These are phyloP conservation scores for Lanistes nyassanus DNA, from an alignment of 1,140 invertebrate species.

Conservation along the genomic window DNA sequence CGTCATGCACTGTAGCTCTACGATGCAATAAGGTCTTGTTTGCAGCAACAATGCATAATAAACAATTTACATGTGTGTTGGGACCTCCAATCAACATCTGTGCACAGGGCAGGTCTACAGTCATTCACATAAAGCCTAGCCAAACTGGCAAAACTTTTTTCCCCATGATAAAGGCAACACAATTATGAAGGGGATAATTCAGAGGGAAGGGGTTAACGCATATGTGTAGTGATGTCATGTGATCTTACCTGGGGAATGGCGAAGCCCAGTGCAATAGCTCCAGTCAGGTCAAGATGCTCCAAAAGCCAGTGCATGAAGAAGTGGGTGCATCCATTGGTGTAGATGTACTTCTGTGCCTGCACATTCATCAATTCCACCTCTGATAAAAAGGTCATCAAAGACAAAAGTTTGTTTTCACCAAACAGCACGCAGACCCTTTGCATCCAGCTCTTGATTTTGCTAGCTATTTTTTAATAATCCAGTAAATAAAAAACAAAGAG, in stretches of 20 bases:
- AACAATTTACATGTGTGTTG: too few species aligned
- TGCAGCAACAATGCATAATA: too few species aligned
- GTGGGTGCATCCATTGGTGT: constrained; percentile 45
- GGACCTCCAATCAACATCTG: too few species aligned
- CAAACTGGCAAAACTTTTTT: too few species aligned
- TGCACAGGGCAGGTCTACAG: too few species aligned
- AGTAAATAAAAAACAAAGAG: neutral
- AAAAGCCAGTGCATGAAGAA: constrained; percentile 40
- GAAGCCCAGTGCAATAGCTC: constrained; percentile 47
- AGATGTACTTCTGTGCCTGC: constrained; percentile 37
- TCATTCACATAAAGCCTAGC: too few species aligned
- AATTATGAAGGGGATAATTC: too few species aligned
- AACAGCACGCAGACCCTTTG: neutral
- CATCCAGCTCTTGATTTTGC: neutral
- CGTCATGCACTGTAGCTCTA: too few species aligned
- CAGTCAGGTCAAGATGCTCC: constrained; percentile 47
- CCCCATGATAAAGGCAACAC: too few species aligned
- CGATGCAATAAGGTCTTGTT: too few species aligned
- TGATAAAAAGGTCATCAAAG: neutral
- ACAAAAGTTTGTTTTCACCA: neutral
- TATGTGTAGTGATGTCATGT: too few species aligned
- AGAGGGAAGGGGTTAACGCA: too few species aligned
- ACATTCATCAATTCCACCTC: neutral
- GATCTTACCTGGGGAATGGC: constrained; percentile 50
- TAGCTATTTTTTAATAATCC: neutral